Base-by-base conservation (phyloP, 2,113 vertebrate genomes). In the Penelope pileata region DNA sequence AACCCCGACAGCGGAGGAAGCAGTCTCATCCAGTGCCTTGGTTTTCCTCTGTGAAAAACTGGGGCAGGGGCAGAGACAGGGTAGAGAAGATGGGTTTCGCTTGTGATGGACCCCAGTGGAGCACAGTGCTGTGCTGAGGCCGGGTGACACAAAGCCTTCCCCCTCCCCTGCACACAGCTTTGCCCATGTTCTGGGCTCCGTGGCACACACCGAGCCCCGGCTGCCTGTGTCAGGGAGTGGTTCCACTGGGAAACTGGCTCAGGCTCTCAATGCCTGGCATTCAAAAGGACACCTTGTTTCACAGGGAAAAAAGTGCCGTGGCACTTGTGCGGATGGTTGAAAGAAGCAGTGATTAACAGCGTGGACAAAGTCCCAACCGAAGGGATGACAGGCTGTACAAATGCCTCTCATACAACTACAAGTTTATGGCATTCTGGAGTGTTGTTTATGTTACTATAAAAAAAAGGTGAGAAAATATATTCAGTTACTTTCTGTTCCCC, bases 401-500 rank as follows among this genome's bases (percentile, higher is more conserved):
- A 92, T 30, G 62, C 87, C 89, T 96, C 90, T 88, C 50, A 9
- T 92, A 69, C 86, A 97, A 94, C 94, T 92, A 93, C 36, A 89
- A 94, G 95, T 97, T 97, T 97, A 96, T 96, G 93, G 97, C 67
- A 91, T 97, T 97, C 97, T 94, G 94, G 90, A 97, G 96, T 84
- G 86, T 97, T 98, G 97, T 98, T 98, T 97, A 97, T 97, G 97
- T 97, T 97, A 95, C 97, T 96, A 97, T 97, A 94, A 96, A 97
- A 98, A 96, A 96, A 97, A 98, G 96, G 97, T 98, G 98, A 97
- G 97, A 98, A 98, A 98, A 98, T 97, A 96, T 96, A 98, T 95
- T 97, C 96, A 86, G 96, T 97, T 98, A 95, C 97, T 98, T 98
- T 98, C 97, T 97, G 94, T 96, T 98, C 86, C 81, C 75, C 94